Base-by-base conservation (phyloP, 2,113 vertebrate genomes). In the Chelonoidis abingdonii region DNA sequence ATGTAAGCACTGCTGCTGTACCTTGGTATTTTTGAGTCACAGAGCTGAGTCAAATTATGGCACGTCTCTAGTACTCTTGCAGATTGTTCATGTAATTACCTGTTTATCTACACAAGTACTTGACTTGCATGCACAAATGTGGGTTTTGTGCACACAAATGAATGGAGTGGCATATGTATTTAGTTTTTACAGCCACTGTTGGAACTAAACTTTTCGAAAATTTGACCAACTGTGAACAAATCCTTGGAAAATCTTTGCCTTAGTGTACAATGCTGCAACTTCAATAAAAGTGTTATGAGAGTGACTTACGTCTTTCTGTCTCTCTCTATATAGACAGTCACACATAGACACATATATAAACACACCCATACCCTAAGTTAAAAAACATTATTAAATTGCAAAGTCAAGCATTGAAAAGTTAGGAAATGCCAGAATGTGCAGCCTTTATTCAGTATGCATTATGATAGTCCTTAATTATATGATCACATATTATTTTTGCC, bases 1-100 rank as follows among this genome's bases (percentile, higher is more conserved):
- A 92, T 94, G 81, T 84, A 95, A 92, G 93, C n/a, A 14, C 44
- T 80, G 72, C 94, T 92, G 87, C 92, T 62, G 76, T 86, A 1
- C 1, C 0, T 88, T 89, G 35, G 41, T 52, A 10, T n/a, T 59
- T 90, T 86, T n/a, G 83, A 49, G 10, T 16, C 41, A 65, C 19
- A 87, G 25, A 80, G 84, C 72, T 57, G 80, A 80, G 75, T 87
- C 62, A 41, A 81, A 27, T 87, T 87, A 31, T 25, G 50, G 25
- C 65, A 16, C 8, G 84, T 83, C 27, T 53, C 80, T 83, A 78
- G 69, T 83, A 83, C 8, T 4, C 38, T 89, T 56, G 24, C 10
- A 8, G 47, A 62, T 90, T n/a, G 59, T 83, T 78, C 49, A 47
- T 89, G 83, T 89, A 88, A 92, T 35, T 9, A 6, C 11, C 88